Evolutionary conservation across 2,888 invertebrate species (phyloP).

Genomic region (Hyposoter dolosus): DNA sequence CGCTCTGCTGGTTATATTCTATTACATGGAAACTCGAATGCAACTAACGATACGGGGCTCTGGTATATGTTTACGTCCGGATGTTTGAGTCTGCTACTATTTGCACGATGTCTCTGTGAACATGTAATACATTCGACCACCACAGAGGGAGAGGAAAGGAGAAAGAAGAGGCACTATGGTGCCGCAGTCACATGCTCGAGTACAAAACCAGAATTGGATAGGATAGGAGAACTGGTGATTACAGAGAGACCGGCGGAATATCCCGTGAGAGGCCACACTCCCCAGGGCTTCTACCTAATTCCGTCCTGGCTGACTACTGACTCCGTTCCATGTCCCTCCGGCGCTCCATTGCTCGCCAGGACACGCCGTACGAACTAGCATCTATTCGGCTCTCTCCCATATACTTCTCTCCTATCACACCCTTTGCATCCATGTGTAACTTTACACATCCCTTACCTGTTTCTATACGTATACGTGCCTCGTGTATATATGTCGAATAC

Average conservation of each 20-base stretch:
- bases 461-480: not conserved
- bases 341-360: conserved; percentile 54
- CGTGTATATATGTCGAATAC: not conserved
- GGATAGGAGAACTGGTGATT: conserved; percentile 83
- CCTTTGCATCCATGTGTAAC: conserved; percentile 27
- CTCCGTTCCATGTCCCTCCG: conserved; percentile 74
- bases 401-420: conserved; percentile 44
- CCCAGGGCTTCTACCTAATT: conserved; percentile 83
- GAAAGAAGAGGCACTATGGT: conserved; percentile 59
- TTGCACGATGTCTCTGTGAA: conserved; percentile 34
- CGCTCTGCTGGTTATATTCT: not conserved
- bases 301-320: conserved; percentile 83
- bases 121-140: conserved; percentile 28
- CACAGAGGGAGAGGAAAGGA: conserved; percentile 49
- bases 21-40: conserved; percentile 16
- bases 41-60: not conserved
- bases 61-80: conserved; percentile 19
- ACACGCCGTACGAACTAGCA: conserved; percentile 52
- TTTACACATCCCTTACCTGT: not conserved
- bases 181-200: conserved; percentile 27
- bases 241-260: conserved; percentile 81
- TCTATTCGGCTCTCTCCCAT: conserved; percentile 29
- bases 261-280: conserved; percentile 79
- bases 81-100: conserved; percentile 54
- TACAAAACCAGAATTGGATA: conserved; percentile 81